Base-by-base conservation (phyloP, 2,888 invertebrate species). In the Selenia dentaria region DNA sequence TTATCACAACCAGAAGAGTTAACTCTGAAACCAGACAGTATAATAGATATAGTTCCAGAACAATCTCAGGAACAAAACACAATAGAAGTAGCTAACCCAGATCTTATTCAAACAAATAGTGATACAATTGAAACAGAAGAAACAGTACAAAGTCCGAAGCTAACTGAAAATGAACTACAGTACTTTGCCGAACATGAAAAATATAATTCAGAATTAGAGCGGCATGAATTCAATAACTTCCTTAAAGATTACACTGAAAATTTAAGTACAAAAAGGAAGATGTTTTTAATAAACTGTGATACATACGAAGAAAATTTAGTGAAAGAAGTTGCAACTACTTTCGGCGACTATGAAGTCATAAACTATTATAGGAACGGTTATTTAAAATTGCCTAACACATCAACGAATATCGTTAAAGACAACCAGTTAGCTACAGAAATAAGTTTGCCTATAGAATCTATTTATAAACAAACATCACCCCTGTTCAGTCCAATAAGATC, bases 401-500 rank as follows among this genome's bases (percentile, higher is more conserved):
- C 57, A 2, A 81, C 69, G 46, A 81, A 74, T 40, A 69, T 86
- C 0, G 73, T 86, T 0, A 83, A 78, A 64, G 65, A 85, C 11
- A 62, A 86, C 0, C 77, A 77, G 34, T 50, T 87, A 1, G 62
- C 76, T 1, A 67, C 64, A 1, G 89, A 90, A 69, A 69, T 89
- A 18, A 67, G 66, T 1, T 57, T 90, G 24, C 87, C 89, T 0
- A 32, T 80, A 0, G 80, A 84, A 1, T 62, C 39, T 8, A 67
- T 53, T 6, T 59, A 54, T 3, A 52, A 53, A 2, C 51, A 59
- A 1, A 59, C 53, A 0, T 54, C 66, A 1, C 53, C 47, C 0
- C 46, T 86, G 0, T 83, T 85, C 20, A 90, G 89, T 64, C 90
- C 89, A 0, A 74, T 76, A 0, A 88, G 87, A 69, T 89, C 89